Conservation (phyloP, 2,113 vertebrate species). For the Sminthopsis crassicaudata region DNA sequence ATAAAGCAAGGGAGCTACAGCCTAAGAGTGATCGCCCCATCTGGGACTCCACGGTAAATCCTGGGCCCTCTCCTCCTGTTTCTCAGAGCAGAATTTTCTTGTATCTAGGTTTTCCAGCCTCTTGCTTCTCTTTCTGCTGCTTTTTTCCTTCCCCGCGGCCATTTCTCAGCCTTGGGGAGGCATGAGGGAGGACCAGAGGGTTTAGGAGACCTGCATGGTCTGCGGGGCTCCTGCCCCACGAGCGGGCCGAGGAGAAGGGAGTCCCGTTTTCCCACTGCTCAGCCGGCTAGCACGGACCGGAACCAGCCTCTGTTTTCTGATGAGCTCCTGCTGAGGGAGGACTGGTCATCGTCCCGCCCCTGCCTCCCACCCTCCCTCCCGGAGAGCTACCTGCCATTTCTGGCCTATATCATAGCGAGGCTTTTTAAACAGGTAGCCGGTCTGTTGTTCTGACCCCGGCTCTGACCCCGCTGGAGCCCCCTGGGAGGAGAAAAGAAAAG, state of each 20-base stretch:
- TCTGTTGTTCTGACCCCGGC: background rate
- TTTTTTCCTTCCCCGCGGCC: background rate
- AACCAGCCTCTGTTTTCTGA: background rate
- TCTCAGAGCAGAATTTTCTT: background rate
- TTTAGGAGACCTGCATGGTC: background rate
- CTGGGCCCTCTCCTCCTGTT: background rate
- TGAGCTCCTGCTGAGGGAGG: background rate
- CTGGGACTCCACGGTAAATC: background rate
- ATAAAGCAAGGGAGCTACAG: background rate
- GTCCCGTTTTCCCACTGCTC: background rate
- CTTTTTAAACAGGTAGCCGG: no score
- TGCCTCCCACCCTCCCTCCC: no score
- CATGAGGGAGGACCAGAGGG: background rate
- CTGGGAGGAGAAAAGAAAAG: background rate
- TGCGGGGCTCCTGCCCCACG: background rate
- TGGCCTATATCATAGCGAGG: background rate
- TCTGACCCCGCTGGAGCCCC: background rate
- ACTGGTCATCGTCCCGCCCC: background rate
- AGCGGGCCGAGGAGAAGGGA: background rate
- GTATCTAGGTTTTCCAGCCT: background rate
- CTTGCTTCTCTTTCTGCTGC: background rate
- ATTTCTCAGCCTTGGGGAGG: background rate
- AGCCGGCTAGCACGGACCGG: background rate
- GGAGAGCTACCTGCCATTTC: background rate
- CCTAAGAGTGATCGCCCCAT: background rate